Base-by-base conservation (phyloP, 2,888 invertebrate genomes). In the Pachymerium ferrugineum region DNA sequence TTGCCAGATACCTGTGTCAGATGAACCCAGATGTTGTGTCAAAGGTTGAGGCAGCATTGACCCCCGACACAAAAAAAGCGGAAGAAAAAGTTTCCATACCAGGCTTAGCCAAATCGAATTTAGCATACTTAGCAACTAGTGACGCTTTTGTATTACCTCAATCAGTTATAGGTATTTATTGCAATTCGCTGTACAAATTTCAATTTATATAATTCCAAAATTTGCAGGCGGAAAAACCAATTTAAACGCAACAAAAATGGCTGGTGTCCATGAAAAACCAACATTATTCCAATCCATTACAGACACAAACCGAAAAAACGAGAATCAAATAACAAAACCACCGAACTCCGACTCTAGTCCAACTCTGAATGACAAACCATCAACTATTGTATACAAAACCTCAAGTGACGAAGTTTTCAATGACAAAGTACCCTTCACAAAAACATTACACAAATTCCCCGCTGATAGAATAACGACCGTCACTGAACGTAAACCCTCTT, bases 381-480 rank as follows among this genome's bases (percentile, higher is more conserved):
- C 62, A 14, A 6, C 19, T 54, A 16, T 54, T 54, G 62, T 8
- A 80, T 38, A 80, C 82, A 19, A 79, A 80, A 75, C 77, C 76
- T 30, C 79, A 79, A 74, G 70, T 81, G 29, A 79, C 16, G 16
- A 71, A 1, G 30, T 19, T 28, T 12, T 12, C 8, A 79, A 33
- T 22, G 74, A 47, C 16, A 25, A 28, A 10, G 16, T 33, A 19
- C 14, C 12, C 5, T 12, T 38, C 14, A 73, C 75, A 47, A 80
- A 81, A 76, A 54, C 28, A 6, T 78, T 82, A 3, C 78, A 81
- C 69, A 78, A 79, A 16, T 79, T 81, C 72, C 81, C 80, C 19
- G 76, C 79, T 16, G 78, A 78, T 14, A 77, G 78, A 68, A 79
- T 81, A 19, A 78, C 78, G 10, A 78, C 79, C 8, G 78, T 79